These are phyloP conservation scores for Pandion haliaetus DNA, from an alignment of 2,113 vertebrate genomes.

Conservation along the genomic window DNA sequence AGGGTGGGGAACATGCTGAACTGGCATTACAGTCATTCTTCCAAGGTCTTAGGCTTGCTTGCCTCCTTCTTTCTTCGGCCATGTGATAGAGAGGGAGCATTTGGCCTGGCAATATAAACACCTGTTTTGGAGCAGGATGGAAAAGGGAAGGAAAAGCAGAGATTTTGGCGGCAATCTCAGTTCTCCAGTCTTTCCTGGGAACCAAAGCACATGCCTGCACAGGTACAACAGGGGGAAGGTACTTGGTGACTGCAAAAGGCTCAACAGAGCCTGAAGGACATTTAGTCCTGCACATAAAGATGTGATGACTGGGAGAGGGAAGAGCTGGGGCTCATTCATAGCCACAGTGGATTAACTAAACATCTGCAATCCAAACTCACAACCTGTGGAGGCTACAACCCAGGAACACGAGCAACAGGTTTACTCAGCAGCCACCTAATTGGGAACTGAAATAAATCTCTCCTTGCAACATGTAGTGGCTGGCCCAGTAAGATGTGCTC, in stretches of 20 bases:
- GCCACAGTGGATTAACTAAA: neutral
- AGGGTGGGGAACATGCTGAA: rapidly evolving
- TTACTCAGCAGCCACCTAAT: neutral
- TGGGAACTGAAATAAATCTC: neutral
- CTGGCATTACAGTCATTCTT: neutral
- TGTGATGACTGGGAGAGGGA: neutral
- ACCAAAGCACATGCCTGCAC: neutral
- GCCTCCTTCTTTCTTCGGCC: neutral
- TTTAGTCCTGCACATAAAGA: neutral
- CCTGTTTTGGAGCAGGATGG: neutral
- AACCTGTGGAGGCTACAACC: neutral
- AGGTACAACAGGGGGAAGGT: neutral
- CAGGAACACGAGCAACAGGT: neutral
- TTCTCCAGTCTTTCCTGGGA: neutral
- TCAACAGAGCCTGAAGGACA: neutral
- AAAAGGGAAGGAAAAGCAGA: neutral
- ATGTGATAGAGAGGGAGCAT: neutral
- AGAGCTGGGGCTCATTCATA: neutral
- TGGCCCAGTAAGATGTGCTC: neutral
- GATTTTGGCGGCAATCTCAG: neutral
- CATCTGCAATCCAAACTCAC: neutral
- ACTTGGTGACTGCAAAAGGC: neutral
- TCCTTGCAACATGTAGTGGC: neutral
- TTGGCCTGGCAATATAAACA: neutral
- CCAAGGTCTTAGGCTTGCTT: neutral